Percentiles rank a stretch among this genome's conserved stretches.
Evolutionary conservation across 2,113 vertebrate species (phyloP).

Genomic region (Neogale vison): DNA sequence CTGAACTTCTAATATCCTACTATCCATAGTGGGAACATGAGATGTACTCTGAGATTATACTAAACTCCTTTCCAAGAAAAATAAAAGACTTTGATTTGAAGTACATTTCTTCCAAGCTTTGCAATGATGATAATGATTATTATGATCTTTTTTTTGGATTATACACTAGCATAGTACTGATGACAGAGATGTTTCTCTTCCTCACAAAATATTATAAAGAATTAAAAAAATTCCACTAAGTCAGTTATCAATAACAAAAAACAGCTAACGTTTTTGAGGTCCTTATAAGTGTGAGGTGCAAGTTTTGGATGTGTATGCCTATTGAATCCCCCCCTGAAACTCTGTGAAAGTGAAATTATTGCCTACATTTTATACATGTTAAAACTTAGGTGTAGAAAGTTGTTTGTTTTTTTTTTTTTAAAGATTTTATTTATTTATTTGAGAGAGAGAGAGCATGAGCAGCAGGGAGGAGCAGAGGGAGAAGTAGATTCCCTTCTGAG

Average conservation of each 20-base stretch:
- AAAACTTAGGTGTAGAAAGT: neutral
- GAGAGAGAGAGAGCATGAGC: too few relatives aligned
- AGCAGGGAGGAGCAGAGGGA: too few relatives aligned
- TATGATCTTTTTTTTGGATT: neutral
- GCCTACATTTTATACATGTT: neutral
- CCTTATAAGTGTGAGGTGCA: neutral
- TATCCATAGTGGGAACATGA: neutral
- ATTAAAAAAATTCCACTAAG: neutral
- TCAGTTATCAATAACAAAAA: conserved; percentile 31
- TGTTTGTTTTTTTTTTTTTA: neutral
- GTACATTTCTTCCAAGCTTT: neutral
- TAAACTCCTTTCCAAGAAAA: neutral
- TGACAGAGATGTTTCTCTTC: neutral
- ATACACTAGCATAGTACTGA: neutral
- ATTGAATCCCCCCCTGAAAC: fast-evolving
- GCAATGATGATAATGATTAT: neutral
- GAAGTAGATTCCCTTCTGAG: too few relatives aligned
- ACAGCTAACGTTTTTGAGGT: neutral
- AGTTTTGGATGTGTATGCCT: neutral
- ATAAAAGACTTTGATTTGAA: neutral
- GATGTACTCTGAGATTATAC: neutral
- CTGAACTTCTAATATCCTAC: neutral
- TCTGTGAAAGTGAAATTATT: neutral
- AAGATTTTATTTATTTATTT: too few relatives aligned
- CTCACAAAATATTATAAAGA: neutral